These are phyloP conservation scores for Cetoscarus ocellatus DNA, from an alignment of 2,797 vertebrate genomes.

Conservation along the genomic window DNA sequence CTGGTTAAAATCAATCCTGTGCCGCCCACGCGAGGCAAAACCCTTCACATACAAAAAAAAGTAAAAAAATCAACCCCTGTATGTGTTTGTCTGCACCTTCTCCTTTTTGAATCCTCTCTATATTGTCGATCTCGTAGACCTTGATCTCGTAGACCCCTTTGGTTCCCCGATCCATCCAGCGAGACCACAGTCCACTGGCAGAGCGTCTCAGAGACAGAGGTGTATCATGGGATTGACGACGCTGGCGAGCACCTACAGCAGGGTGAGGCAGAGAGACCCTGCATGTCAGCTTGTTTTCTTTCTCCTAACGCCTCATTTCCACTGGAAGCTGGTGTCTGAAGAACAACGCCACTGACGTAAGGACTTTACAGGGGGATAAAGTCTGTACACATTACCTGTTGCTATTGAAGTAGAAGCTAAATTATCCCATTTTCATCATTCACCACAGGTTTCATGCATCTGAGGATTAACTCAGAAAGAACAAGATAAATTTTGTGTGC, in stretches of 20 bases:
- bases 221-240: conserved; percentile 88
- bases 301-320: background rate
- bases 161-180: conserved; percentile 90
- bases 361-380: no score
- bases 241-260: conserved; percentile 87
- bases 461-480: no score
- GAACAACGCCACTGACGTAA: no score
- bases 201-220: conserved; percentile 86
- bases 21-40: conserved; percentile 1
- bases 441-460: no score
- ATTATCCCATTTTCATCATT: no score
- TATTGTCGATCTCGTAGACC: conserved; percentile 95
- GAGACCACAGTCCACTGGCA: conserved; percentile 81
- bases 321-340: background rate
- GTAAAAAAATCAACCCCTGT: conserved; percentile 70
- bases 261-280: conserved; percentile 42
- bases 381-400: no score
- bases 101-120: conserved; percentile 91
- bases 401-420: no score
- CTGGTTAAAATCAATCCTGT: no score
- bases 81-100: conserved; percentile 89
- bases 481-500: no score
- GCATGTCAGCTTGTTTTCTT: conserved; percentile 5
- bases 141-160: conserved; percentile 95
- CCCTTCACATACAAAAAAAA: conserved; percentile 49